Base-by-base conservation (phyloP, 1,140 invertebrate species). In the Adoxophyes honmai region DNA sequence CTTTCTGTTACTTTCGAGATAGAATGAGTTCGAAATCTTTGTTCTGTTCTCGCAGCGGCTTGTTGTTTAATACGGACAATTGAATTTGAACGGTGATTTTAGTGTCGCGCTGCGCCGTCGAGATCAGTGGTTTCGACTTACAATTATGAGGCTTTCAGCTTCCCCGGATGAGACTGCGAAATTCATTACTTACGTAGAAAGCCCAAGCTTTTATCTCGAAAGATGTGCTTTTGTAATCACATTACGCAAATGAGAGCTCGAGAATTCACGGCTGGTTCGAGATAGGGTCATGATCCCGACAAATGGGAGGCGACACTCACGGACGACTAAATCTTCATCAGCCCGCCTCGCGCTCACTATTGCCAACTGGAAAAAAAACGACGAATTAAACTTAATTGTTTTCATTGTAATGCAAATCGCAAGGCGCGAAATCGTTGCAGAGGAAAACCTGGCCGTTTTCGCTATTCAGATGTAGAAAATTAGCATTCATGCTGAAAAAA, bases 171-270 rank as follows among this genome's bases (percentile, higher is more conserved):
- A 75, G 64, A 75, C 69, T 73, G 73, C 51, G 64, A 73, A 85
- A 81, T 86, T 86, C 81, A 85, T 85, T 85, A 86, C 83, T 86
- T 83, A 85, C 75, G 76, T 79, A 80, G 78, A 86, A 66, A 73
- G 73, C 78, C 70, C 61, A 69, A 70, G 75, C 78, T 86, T 83
- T 84, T 85, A 86, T 85, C 83, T 83, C 76, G 60, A 72, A 81
- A 81, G 83, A 86, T 86, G 81, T 86, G 81, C 83, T 85, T 86
- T 86, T 86, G 83, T 85, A 86, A 86, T 86, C 79, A 86, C 81
- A 86, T 86, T 86, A 86, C 81, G 81, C 78, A 86, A 86, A 86
- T 86, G 83, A 86, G 81, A 80, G 80, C 79, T 76, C 63, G 74
- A 79, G 80, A 75, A 81, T 83, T 85, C 81, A 84, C 75, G 79